phyloP scores from a whole-genome alignment of 2,113 vertebrate genomes.

The Alectura lathami region DNA sequence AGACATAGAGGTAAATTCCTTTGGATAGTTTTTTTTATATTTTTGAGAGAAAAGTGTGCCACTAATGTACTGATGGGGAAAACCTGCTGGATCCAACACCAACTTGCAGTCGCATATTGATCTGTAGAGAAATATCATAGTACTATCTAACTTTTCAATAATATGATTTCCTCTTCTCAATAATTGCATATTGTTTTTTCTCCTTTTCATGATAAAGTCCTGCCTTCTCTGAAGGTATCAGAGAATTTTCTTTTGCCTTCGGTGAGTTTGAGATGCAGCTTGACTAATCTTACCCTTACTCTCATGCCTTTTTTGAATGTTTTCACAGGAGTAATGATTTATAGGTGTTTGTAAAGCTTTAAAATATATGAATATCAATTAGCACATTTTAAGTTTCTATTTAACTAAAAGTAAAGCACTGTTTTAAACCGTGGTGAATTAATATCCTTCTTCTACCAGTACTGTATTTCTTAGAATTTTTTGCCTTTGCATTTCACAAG shows the following conservation, averaged over 20 bases:
- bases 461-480: neutral
- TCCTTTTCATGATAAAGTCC: neutral
- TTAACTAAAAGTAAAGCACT: neutral
- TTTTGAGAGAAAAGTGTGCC: neutral
- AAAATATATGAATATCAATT: neutral
- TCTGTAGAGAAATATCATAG: neutral
- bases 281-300: neutral
- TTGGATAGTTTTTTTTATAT: neutral
- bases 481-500: slow-evolving; percentile 10
- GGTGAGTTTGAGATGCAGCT: neutral
- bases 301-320: neutral
- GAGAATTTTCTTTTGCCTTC: neutral
- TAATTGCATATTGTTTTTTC: neutral
- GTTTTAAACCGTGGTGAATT: neutral
- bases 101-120: neutral
- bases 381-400: neutral
- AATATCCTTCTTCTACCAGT: neutral
- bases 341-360: neutral
- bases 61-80: neutral
- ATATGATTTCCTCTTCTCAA: neutral
- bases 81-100: neutral
- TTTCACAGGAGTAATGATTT: neutral
- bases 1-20: neutral
- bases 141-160: neutral
- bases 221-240: neutral